Base-by-base conservation (phyloP, 2,113 vertebrate genomes). In the Etheostoma cragini region DNA sequence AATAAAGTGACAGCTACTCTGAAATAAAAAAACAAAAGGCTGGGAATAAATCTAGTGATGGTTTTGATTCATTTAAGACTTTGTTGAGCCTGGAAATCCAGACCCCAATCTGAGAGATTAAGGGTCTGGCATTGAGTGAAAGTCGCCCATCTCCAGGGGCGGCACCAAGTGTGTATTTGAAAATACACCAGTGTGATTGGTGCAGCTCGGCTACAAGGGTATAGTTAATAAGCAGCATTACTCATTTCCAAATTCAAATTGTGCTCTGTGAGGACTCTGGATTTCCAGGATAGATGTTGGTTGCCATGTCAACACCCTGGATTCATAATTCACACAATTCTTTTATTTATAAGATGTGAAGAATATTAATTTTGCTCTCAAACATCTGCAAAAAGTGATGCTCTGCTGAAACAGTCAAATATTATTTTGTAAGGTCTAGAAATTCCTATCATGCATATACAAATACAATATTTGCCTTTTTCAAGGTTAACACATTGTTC, bases 11-110 rank as follows among this genome's bases (percentile, higher is more conserved):
- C 30, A 68, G 16, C 57, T 77, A 10, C 71, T 76, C 54, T 72
- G 7, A 49, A 87, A 87, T 86, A 86, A 81, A 90, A 90, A 63
- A 2, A 5, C 21, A 45, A 12, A 83, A 21, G 42, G 21, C 53
- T 76, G 61, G 45, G 81, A 86, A 71, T 77, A 69, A 76, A 87
- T 3, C 30, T 56, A 82, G 42, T 26, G 12, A 4, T 47, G 2
- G 13, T 67, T 72, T 63, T 56, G 50, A 47, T 58, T 69, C 6
- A 62, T 57, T 50, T 6, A 66, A 52, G 11, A 56, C 22, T 46
- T 50, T 30, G 30, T 2, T 30, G 3, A 30, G 3, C 30, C 30
- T 30, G 30, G 30, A 30, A 30, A 30, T 30, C 30, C 30, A 30
- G 30, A 30, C 30, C 30, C 4, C 3, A 30, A 30, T 30, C 30